phyloP scores from a whole-genome alignment of 2,797 vertebrate genomes.

The Pelodytes ibericus region DNA sequence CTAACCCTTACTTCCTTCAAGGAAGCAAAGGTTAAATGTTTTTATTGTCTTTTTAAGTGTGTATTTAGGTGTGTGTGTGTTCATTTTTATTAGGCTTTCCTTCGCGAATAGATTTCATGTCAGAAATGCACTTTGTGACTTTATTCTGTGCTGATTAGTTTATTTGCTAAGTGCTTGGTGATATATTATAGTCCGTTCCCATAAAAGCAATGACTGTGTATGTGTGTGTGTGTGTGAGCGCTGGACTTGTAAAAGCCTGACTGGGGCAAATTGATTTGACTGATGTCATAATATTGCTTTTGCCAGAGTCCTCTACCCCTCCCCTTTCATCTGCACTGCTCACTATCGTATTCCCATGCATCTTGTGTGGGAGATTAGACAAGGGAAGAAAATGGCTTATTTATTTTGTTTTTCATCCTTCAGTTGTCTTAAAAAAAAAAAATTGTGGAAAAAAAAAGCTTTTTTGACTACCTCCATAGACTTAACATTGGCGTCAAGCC shows the following conservation, averaged over 20 bases:
- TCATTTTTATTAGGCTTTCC: conserved; percentile 41
- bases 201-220: conserved; percentile 16
- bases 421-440: too few species aligned
- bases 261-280: conserved; percentile 39
- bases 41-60: too few species aligned
- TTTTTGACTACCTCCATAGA: too few species aligned
- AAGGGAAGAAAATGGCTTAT: too few species aligned
- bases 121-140: conserved; percentile 34
- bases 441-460: too few species aligned
- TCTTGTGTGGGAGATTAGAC: not conserved
- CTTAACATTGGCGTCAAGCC: too few species aligned
- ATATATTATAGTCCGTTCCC: conserved; percentile 35
- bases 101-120: conserved; percentile 43
- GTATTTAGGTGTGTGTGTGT: too few species aligned
- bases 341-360: conserved; percentile 53
- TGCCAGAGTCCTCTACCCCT: conserved; percentile 23
- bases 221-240: not conserved
- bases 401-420: too few species aligned
- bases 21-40: too few species aligned
- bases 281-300: conserved; percentile 41
- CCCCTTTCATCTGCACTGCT: not conserved
- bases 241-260: conserved; percentile 31
- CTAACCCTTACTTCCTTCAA: too few species aligned
- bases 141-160: conserved; percentile 34
- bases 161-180: conserved; percentile 45